Percentiles rank a stretch among this genome's conserved stretches.
These are phyloP conservation scores for Cynopterus sphinx DNA, from an alignment of 2,797 vertebrate genomes.

Conservation along the genomic window DNA sequence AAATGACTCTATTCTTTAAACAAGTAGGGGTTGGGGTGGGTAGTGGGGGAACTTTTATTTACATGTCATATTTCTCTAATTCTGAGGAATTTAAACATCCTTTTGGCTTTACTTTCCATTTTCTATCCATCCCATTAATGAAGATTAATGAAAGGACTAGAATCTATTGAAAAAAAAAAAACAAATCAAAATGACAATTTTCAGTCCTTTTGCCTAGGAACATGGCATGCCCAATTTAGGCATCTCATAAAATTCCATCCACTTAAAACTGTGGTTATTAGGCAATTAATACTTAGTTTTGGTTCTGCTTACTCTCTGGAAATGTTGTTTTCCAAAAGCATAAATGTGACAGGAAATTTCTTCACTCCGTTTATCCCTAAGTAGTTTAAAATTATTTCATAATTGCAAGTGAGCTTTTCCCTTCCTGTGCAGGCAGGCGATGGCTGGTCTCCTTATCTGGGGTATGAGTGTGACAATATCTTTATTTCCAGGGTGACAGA, in stretches of 20 bases:
- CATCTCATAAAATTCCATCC: conserved; percentile 66
- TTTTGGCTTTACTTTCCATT: conserved; percentile 39
- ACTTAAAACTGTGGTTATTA: conserved; percentile 75
- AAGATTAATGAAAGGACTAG: conserved; percentile 67
- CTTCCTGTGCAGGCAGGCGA: background rate
- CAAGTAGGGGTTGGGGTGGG: background rate
- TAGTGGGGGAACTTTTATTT: conserved; percentile 21
- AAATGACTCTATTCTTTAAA: conserved; percentile 66
- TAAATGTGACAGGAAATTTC: conserved; percentile 79
- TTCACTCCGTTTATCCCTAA: conserved; percentile 69
- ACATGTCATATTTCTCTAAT: conserved; percentile 61
- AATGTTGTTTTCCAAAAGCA: conserved; percentile 75
- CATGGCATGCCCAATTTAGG: background rate
- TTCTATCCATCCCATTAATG: conserved; percentile 65
- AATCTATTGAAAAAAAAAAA: conserved; percentile 62
- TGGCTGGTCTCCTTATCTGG: background rate
- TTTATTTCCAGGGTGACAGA: background rate
- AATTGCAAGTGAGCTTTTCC: conserved; percentile 55
- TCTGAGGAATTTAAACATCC: conserved; percentile 52
- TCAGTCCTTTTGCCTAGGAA: conserved; percentile 27
- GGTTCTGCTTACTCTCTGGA: conserved; percentile 77
- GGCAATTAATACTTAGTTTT: conserved; percentile 79
- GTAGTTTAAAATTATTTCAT: conserved; percentile 73
- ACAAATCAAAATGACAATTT: conserved; percentile 70
- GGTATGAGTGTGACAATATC: background rate